Conservation (phyloP, 2,888 invertebrate genomes). For the Macrophya annulata region DNA sequence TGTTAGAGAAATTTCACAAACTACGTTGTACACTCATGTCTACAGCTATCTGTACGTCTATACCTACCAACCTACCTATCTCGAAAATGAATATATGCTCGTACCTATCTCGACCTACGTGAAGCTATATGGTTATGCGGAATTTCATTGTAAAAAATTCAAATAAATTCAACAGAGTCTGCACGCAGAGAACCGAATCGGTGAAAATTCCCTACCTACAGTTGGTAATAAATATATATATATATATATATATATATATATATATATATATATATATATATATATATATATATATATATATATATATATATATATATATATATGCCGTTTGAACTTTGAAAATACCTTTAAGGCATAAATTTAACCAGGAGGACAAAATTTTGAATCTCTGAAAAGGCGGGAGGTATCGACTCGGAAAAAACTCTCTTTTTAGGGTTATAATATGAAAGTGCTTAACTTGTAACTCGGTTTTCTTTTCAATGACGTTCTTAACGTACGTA, state of each 20-base stretch:
- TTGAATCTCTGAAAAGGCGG: not conserved
- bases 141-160: slow-evolving; percentile 36
- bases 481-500: not conserved
- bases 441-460: not conserved
- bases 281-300: too few species aligned
- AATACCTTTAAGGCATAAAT: slow-evolving; percentile 11
- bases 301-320: too few species aligned
- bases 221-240: not conserved
- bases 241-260: too few species aligned
- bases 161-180: slow-evolving; percentile 15
- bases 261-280: too few species aligned
- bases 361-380: not conserved
- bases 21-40: slow-evolving; percentile 8
- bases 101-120: not conserved
- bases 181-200: not conserved
- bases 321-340: not conserved
- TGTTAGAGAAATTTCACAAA: slow-evolving; percentile 55
- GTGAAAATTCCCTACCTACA: not conserved
- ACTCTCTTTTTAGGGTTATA: not conserved
- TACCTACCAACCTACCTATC: not conserved
- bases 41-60: not conserved
- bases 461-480: slow-evolving; percentile 6
- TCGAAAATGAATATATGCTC: not conserved
- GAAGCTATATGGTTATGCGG: not conserved
- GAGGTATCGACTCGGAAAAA: slow-evolving; percentile 3